Percentiles rank a stretch among this genome's conserved stretches.
phyloP scores from a whole-genome alignment of 2,113 vertebrate species.

The Catharus minimus region DNA sequence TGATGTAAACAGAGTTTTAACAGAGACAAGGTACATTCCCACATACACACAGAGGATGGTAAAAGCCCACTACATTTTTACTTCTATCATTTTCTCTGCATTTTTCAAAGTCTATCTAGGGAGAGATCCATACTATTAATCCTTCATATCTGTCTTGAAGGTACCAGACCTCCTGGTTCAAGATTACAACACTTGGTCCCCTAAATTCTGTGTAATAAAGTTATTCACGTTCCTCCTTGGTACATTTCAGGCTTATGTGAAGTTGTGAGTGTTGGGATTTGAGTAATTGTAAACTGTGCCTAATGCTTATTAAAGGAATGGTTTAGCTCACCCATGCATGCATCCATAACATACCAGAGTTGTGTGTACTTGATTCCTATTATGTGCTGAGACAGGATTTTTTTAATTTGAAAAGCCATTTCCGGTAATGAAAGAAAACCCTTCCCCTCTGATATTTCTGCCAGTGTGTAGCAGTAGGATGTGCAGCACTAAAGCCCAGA shows the following conservation, averaged over 20 bases:
- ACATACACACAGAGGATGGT: neutral
- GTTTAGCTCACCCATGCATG: neutral
- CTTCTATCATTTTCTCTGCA: neutral
- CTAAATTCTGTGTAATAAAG: neutral
- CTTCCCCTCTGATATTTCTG: neutral
- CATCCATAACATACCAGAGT: neutral
- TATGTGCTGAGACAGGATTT: neutral
- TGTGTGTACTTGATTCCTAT: rapidly evolving
- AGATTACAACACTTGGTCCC: neutral
- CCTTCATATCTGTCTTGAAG: neutral
- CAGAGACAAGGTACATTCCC: neutral
- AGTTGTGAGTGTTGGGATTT: neutral
- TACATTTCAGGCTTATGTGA: neutral
- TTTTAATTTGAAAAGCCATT: neutral
- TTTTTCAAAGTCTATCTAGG: neutral
- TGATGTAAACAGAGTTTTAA: neutral
- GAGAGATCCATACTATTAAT: neutral
- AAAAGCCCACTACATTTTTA: neutral
- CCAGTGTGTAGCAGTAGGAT: neutral
- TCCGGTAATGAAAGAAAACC: neutral
- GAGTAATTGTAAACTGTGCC: neutral
- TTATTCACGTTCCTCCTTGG: neutral
- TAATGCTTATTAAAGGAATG: neutral
- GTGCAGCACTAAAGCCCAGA: neutral
- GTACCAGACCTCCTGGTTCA: neutral